Conservation (phyloP, 2,797 vertebrate species). For the Cirrhinus molitorella region DNA sequence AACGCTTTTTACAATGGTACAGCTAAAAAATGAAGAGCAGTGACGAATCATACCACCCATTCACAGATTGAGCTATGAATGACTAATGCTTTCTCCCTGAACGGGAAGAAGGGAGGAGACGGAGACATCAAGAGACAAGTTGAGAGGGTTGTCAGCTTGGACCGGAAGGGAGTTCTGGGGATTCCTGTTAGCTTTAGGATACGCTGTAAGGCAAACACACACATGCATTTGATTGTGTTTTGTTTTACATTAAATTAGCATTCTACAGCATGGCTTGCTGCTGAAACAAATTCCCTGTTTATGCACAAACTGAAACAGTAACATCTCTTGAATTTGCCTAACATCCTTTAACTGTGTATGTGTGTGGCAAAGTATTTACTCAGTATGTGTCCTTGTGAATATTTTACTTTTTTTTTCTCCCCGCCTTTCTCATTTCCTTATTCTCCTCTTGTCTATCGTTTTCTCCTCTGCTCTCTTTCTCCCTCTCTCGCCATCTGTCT, state of each 20-base stretch:
- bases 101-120: not conserved
- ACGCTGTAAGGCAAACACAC: constrained; percentile 9
- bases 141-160: constrained; percentile 6
- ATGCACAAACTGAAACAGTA: constrained; percentile 1
- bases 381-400: constrained; percentile 2
- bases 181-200: constrained; percentile 31
- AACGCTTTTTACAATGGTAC: constrained; percentile 3
- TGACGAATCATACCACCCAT: not conserved
- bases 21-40: not conserved
- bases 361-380: not conserved
- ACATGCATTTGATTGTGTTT: not conserved
- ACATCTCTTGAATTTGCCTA: constrained; percentile 5
- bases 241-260: constrained; percentile 3
- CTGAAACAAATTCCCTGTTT: constrained; percentile 13
- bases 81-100: constrained; percentile 15
- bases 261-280: constrained; percentile 24
- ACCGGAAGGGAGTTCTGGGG: constrained; percentile 26
- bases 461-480: constrained; percentile 3
- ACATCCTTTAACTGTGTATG: constrained; percentile 13
- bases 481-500: constrained; percentile 21
- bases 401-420: not conserved
- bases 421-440: not conserved
- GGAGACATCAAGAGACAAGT: not conserved
- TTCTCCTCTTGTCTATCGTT: constrained; percentile 18
- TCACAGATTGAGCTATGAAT: constrained; percentile 24